These are phyloP conservation scores for Apomyelois bistriatella DNA, from an alignment of 2,888 invertebrate genomes.

Conservation along the genomic window DNA sequence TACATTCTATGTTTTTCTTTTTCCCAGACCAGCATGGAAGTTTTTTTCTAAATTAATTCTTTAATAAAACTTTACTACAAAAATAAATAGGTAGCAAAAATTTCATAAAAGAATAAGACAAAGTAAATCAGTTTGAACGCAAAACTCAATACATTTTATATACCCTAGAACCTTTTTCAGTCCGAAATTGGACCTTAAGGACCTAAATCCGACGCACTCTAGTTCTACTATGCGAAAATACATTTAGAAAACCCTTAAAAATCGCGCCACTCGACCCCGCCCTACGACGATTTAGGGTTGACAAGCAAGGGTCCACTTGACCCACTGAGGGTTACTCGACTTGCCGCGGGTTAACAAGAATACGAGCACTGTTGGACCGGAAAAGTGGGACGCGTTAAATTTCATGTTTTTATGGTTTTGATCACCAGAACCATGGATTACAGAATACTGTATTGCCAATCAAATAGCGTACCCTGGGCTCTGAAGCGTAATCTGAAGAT, in stretches of 20 bases:
- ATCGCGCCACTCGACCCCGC: constrained; percentile 6
- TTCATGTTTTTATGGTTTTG: not conserved
- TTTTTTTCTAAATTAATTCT: no score
- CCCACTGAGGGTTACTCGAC: constrained; percentile 14
- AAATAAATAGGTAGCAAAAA: no score
- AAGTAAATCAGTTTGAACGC: no score
- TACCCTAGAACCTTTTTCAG: not conserved
- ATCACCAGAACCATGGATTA: not conserved
- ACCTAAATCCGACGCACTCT: not conserved
- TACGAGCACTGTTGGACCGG: not conserved
- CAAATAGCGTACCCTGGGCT: no score
- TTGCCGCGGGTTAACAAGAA: constrained; percentile 14
- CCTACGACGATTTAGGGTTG: constrained; percentile 13
- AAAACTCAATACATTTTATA: not conserved
- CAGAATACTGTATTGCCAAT: no score
- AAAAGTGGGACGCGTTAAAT: constrained; percentile 2
- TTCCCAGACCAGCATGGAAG: no score
- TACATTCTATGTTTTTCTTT: no score
- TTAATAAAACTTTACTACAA: no score
- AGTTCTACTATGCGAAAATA: constrained; percentile 1
- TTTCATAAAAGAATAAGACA: no score
- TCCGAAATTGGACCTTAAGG: constrained; percentile 1
- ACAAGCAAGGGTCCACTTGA: constrained; percentile 15
- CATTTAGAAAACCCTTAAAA: constrained; percentile 10
- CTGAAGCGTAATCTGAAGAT: no score